Conservation (phyloP, 2,113 vertebrate species). For the Rhipidura dahli region DNA sequence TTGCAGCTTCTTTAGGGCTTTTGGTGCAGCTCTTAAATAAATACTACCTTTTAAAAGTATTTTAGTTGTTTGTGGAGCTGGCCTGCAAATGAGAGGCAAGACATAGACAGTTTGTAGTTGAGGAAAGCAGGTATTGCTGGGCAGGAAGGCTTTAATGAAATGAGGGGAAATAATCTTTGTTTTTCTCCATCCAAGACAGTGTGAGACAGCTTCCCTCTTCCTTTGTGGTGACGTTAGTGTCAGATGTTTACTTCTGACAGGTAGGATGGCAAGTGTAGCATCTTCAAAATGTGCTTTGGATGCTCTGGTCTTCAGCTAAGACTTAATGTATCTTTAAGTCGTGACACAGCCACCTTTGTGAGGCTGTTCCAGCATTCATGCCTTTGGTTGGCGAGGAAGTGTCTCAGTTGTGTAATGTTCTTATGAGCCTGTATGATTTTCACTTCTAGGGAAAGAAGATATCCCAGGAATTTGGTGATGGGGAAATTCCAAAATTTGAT, state of each 20-base stretch:
- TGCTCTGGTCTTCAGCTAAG: neutral
- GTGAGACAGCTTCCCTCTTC: neutral
- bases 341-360: accelerated
- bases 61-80: neutral
- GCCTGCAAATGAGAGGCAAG: neutral
- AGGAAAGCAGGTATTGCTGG: neutral
- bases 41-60: neutral
- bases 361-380: neutral
- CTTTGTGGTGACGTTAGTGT: neutral
- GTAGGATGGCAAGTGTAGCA: neutral
- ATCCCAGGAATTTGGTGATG: constrained; percentile 77
- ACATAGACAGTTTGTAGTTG: neutral
- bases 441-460: constrained; percentile 82
- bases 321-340: neutral
- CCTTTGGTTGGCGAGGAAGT: neutral
- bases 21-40: neutral
- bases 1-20: neutral
- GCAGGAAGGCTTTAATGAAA: neutral
- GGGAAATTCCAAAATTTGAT: constrained; percentile 90
- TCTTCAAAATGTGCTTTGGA: neutral
- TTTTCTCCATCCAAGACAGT: neutral
- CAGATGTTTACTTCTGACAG: neutral
- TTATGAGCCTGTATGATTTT: neutral
- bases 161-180: accelerated
- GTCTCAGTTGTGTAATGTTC: neutral